Percentiles rank a stretch among this genome's conserved stretches.
phyloP scores from a whole-genome alignment of 2,888 invertebrate species.

The Perithous albicinctus region DNA sequence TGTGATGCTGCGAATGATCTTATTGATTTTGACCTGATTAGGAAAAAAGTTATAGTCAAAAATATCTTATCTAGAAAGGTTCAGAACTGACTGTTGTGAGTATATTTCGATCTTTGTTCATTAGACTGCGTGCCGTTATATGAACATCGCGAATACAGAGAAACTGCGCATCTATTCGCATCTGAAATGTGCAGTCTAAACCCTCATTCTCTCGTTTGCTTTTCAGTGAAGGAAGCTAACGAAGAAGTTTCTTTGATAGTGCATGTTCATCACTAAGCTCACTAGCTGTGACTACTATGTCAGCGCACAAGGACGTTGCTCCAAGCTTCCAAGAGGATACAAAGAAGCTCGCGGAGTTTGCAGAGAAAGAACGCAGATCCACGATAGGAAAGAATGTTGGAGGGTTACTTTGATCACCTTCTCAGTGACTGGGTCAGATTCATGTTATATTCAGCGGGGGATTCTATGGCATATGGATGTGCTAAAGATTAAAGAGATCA shows the following conservation, averaged over 20 bases:
- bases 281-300: background rate
- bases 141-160: background rate
- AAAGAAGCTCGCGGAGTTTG: conserved; percentile 1
- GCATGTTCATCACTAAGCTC: background rate
- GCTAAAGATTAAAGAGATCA: conserved; percentile 27
- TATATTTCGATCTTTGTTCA: background rate
- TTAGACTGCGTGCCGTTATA: background rate
- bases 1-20: background rate
- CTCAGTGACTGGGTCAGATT: background rate
- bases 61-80: background rate
- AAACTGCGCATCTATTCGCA: background rate
- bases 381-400: conserved; percentile 24
- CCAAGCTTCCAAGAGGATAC: background rate
- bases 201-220: conserved; percentile 34
- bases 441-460: conserved; percentile 1
- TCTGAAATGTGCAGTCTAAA: conserved; percentile 15
- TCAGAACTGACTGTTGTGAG: background rate
- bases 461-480: conserved; percentile 1
- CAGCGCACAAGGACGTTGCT: background rate
- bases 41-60: too few species aligned
- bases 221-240: conserved; percentile 32
- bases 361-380: background rate
- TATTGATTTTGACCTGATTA: too few species aligned
- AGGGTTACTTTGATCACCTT: conserved; percentile 26
- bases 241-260: conserved; percentile 21